Evolutionary conservation across 2,888 invertebrate species (phyloP), one percentile per base, ranked within the genome.

Genomic region (Amphipyra tragopoginis): DNA sequence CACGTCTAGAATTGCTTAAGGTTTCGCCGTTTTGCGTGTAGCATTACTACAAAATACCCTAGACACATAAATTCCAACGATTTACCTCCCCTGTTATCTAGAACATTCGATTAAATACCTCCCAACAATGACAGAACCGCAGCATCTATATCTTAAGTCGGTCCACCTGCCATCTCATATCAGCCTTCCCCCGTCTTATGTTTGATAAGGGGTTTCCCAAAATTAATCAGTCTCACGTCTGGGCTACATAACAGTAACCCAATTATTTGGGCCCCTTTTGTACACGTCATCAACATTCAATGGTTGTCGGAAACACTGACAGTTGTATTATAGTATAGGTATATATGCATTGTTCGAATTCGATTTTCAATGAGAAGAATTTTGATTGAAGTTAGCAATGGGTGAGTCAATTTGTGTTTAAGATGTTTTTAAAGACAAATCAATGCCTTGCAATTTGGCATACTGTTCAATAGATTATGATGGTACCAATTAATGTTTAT

Each of bases 151-250:
- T 21, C 51, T 51, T 36, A 13, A 48, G 6, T 15, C 48, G 29
- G 43, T 38, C 48, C 56, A 72, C 65, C 75, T 79, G 68, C 59
- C 74, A 71, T 57, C 62, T 64, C 50, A 49, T 63, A 73, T 67
- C 63, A 64, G 45, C 7, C 10, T 51, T 43, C 26, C 38, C 43
- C 65, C 47, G 42, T 57, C 69, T 54, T 59, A 43, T 47, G 34
- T 72, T 76, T 74, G 74, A 80, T 70, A 67, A 69, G 69, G 72
- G 79, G 63, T 65, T 69, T 64, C 56, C 53, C 56, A 57, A 80
- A 77, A 80, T 81, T 80, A 80, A 80, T 81, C 81, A 75, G 64
- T 36, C 66, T 62, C 56, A 54, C 56, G 60, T 42, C 33, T 55
- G 63, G 63, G 59, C 43, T 63, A 63, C 54, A 54, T 65, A 67